These are phyloP conservation scores for Pangasius sanitwongsei DNA, from an alignment of 2,797 vertebrate species.

Conservation along the genomic window DNA sequence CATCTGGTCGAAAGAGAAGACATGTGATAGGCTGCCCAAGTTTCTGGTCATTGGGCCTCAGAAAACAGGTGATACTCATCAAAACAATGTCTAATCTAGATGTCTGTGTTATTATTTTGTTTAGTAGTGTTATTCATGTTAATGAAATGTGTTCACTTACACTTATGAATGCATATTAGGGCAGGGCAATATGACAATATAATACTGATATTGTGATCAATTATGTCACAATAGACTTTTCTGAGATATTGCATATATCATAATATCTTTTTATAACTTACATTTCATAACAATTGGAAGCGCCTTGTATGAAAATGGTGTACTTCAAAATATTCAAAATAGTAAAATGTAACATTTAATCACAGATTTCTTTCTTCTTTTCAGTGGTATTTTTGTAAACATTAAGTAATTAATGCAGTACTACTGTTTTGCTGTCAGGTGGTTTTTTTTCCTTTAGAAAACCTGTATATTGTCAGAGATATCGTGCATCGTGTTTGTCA, in stretches of 20 bases:
- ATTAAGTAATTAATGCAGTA: not conserved
- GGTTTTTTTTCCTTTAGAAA: not conserved
- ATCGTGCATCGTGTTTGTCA: not conserved
- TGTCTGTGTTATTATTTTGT: not conserved
- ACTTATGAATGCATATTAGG: not conserved
- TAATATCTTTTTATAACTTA: not conserved
- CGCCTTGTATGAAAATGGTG: not conserved
- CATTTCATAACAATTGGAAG: not conserved
- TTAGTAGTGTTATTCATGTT: not conserved
- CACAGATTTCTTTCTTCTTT: not conserved
- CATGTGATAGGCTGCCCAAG: conserved; percentile 93
- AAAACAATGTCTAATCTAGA: not conserved
- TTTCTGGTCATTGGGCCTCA: conserved; percentile 96
- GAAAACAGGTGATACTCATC: conserved; percentile 84
- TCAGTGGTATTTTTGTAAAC: not conserved
- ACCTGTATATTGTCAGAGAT: not conserved
- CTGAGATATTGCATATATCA: not conserved
- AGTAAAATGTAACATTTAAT: not conserved
- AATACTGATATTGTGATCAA: not conserved
- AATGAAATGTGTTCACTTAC: not conserved
- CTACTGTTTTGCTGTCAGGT: not conserved
- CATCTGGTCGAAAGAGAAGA: conserved; percentile 99
- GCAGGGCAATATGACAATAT: not conserved
- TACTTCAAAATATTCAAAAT: not conserved
- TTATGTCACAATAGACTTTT: not conserved